Base-by-base conservation (phyloP, 2,888 invertebrate species). In the Spisula solida region DNA sequence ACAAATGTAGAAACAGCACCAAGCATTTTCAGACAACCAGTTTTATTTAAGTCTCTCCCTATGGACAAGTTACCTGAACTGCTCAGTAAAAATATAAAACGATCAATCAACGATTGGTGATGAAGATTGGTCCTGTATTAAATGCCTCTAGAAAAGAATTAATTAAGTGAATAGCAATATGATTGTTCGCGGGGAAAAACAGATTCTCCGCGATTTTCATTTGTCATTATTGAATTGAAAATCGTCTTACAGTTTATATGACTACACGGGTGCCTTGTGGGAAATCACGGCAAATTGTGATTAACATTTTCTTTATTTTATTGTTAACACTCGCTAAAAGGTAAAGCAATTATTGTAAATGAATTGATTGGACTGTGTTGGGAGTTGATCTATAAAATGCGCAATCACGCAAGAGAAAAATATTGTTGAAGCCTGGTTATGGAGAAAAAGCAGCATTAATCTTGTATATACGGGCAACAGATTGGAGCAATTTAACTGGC, bases 141-240 rank as follows among this genome's bases (percentile, higher is more conserved):
- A 87, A 85, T 86, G 86, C 91, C 82, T 66, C 81, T 85, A 88
- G 91, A 91, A 87, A 88, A 91, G 91, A 91, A 91, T 91, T 91
- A 91, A 91, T 91, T 91, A 91, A 91, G 87, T 91, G 85, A 91
- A 87, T 91, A 87, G 88, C 66, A 82, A 81, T 86, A 79, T 83
- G 87, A 87, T 83, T 82, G 80, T 84, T 55, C 60, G n/a, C 25
- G 34, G 48, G 75, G n/a, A 88, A 83, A 88, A 70, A 75, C 34
- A 75, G 60, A 66, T 66, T 82, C 88, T 66, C 84, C 47, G 20
- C 78, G 55, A 82, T 88, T 81, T 85, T 85, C 88, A 88, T 88
- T 85, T 88, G 88, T 88, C 85, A 88, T 85, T 81, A 48, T 82
- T 82, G 88, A 78, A 85, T 56, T 80, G 55, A 51, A 80, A 88